Evolutionary conservation across 2,797 vertebrate genomes (phyloP), one percentile per base, ranked within the genome.

Genomic region (Pantherophis alleghaniensis): DNA sequence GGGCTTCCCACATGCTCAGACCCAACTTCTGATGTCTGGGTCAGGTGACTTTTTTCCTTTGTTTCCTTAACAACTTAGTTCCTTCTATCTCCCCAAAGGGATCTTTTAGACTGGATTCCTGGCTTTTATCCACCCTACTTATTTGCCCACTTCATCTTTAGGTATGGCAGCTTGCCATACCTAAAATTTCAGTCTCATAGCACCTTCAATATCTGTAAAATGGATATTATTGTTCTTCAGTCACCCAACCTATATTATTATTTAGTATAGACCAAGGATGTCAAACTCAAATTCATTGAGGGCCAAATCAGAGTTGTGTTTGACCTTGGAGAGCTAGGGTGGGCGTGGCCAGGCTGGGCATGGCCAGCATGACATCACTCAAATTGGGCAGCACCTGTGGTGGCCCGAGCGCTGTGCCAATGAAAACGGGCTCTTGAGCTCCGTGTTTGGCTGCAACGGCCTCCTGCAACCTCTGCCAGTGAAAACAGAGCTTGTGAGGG

Each of bases 371-470:
- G 56, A 57, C 13, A 57, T 57, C 56, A 57, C 16, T 57, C 56
- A 18, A 18, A 1, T 57, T 18, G 56, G 56, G 56, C 16, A 1
- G 16, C 1, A 4, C 16, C 56, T 57, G 56, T 57, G 16, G 56
- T 57, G 56, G 56, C 16, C 56, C 1, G 4, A 57, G 56, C 1
- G 0, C 56, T 57, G 0, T 61, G 24, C 60, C 24, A 61, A 7
- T 10, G 22, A 59, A 61, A 26, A 20, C 18, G 16, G 18, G 57
- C 57, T 24, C 9, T 0, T 2, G 3, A 61, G 5, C 7, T 61
- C 22, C 7, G 1, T 26, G 22, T 61, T 61, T 0, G 1, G 7
- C 59, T 60, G 59, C 7, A 0, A 61, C 1, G 3, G 7, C 22
- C 24, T 60, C 59, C 22, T 60, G 7, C 37, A 60, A 22, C 22